Percentiles rank a stretch among this genome's conserved stretches.
phyloP scores from a whole-genome alignment of 2,888 invertebrate genomes.

The Drosophila rellima region DNA sequence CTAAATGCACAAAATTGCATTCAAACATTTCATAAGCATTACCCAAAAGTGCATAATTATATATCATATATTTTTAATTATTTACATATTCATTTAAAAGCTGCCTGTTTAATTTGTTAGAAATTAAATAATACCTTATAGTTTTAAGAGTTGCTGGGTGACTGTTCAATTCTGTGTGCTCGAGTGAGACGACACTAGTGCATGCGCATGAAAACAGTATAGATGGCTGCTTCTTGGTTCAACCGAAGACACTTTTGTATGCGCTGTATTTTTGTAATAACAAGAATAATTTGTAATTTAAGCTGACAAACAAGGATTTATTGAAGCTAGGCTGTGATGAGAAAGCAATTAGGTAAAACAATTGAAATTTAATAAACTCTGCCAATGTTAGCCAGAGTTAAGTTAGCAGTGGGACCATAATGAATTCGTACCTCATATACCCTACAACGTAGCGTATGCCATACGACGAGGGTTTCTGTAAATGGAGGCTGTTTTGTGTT shows the following conservation, averaged over 20 bases:
- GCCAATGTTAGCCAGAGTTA: background rate
- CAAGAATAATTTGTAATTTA: background rate
- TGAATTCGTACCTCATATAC: constrained; percentile 1
- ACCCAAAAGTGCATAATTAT: no score
- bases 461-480: constrained; percentile 75
- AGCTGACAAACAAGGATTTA: background rate
- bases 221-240: constrained; percentile 55
- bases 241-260: constrained; percentile 11
- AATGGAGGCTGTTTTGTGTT: constrained; percentile 74
- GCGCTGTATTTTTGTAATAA: constrained; percentile 32
- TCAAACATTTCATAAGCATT: background rate
- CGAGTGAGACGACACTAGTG: constrained; percentile 55
- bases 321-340: background rate
- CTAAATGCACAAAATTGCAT: constrained; percentile 19
- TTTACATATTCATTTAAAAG: background rate
- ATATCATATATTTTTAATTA: background rate
- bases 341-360: no score
- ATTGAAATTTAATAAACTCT: no score
- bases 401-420: background rate
- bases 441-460: constrained; percentile 39
- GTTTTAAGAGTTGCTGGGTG: constrained; percentile 1
- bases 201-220: constrained; percentile 55
- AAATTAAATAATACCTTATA: constrained; percentile 3
- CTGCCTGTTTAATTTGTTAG: background rate
- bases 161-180: constrained; percentile 14